Percentiles rank a stretch among this genome's conserved stretches.
Evolutionary conservation across 2,797 vertebrate genomes (phyloP).

Genomic region (Hipposideros larvatus): DNA sequence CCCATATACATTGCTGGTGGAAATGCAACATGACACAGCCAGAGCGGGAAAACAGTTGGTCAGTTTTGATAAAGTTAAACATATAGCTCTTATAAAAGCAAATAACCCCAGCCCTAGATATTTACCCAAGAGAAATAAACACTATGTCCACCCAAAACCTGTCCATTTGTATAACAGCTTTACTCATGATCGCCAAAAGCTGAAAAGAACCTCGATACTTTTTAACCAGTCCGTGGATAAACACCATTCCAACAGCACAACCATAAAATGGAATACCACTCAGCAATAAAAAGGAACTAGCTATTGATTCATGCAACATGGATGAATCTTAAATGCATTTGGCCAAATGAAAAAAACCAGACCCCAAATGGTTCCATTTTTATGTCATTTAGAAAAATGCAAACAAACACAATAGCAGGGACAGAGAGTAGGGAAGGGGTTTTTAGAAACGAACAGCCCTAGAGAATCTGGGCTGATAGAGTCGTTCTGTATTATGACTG

Average conservation of each 20-base stretch:
- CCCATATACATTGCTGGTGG: neutral
- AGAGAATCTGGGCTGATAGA: neutral
- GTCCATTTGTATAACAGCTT: neutral
- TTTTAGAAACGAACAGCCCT: neutral
- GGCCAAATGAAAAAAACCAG: neutral
- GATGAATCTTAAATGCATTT: neutral
- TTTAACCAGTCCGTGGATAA: neutral
- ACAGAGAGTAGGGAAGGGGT: neutral
- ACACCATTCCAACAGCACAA: neutral
- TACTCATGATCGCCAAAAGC: neutral
- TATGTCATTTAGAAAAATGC: neutral
- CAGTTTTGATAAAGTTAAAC: neutral
- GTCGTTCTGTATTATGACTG: neutral
- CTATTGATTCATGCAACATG: neutral
- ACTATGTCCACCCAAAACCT: neutral
- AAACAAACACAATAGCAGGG: neutral
- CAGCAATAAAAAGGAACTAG: neutral
- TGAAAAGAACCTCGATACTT: neutral
- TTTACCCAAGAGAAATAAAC: neutral
- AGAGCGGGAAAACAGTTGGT: neutral
- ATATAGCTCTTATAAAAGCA: neutral
- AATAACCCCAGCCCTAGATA: neutral
- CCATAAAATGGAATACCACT: neutral
- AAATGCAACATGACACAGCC: neutral
- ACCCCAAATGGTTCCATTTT: neutral